Evolutionary conservation across 2,888 invertebrate species (phyloP).

Genomic region (Meandrusa payeni): DNA sequence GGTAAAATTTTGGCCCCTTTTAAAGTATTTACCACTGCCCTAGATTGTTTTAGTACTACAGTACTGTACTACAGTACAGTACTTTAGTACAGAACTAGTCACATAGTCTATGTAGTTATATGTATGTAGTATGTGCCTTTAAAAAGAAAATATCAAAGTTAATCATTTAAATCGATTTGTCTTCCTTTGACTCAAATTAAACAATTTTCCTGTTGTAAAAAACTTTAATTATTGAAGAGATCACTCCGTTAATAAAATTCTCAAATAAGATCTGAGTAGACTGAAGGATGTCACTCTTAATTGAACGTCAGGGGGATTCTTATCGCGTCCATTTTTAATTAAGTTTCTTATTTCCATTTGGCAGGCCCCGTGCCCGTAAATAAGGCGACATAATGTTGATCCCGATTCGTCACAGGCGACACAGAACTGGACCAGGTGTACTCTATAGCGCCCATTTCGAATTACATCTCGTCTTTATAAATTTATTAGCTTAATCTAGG

Average conservation of each 20-base stretch:
- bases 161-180: no score
- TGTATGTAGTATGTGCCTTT: no score
- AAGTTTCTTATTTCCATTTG: slow-evolving; percentile 29
- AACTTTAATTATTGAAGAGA: no score
- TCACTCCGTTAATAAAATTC: slow-evolving; percentile 6
- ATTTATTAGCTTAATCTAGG: slow-evolving; percentile 19
- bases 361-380: slow-evolving; percentile 22
- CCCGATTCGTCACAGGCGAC: slow-evolving; percentile 19
- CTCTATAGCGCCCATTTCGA: slow-evolving; percentile 29
- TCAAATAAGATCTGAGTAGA: slow-evolving; percentile 1
- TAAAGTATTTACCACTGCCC: no score
- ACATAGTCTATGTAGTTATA: no score
- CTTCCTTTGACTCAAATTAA: no score
- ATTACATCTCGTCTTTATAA: slow-evolving; percentile 35
- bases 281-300: slow-evolving; percentile 9
- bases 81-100: no score
- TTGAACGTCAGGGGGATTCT: slow-evolving; percentile 16
- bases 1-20: no score
- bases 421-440: slow-evolving; percentile 29
- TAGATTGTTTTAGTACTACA: no score
- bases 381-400: slow-evolving; percentile 29
- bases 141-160: no score
- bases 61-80: no score
- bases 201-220: no score
- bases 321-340: slow-evolving; percentile 29